phyloP scores from a whole-genome alignment of 2,888 invertebrate species.

The Drosophila parthenogenetica region DNA sequence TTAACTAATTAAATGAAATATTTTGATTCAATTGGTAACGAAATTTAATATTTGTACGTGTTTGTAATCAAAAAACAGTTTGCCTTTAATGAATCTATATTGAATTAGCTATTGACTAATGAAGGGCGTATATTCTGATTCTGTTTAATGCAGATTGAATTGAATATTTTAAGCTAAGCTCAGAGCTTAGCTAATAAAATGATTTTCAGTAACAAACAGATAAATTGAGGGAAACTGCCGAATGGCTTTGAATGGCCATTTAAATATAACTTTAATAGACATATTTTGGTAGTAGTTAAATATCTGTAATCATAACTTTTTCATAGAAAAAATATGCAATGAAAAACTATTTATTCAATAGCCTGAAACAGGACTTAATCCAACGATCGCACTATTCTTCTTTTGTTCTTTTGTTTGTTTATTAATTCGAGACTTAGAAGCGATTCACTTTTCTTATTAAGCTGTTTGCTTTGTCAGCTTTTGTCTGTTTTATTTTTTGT shows the following conservation, averaged over 20 bases:
- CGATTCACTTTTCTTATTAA: conserved; percentile 23
- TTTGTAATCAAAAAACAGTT: conserved; percentile 33
- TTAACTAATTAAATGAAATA: conserved; percentile 57
- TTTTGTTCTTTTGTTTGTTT: conserved; percentile 22
- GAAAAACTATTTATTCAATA: conserved; percentile 34
- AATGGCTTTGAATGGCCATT: conserved; percentile 9
- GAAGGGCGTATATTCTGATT: conserved; percentile 13
- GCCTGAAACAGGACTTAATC: conserved; percentile 11
- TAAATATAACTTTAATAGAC: conserved; percentile 17
- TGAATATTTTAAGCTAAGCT: not conserved
- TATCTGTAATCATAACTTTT: conserved; percentile 58
- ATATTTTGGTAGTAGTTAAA: conserved; percentile 24
- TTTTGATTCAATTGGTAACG: conserved; percentile 37
- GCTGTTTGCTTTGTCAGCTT: conserved; percentile 23
- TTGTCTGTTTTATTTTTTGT: conserved; percentile 17
- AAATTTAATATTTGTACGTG: conserved; percentile 40
- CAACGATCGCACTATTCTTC: conserved; percentile 8
- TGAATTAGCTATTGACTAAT: conserved; percentile 27
- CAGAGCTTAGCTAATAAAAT: not conserved
- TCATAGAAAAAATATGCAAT: conserved; percentile 72
- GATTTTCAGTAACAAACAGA: not conserved
- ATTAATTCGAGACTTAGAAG: conserved; percentile 23
- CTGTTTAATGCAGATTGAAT: not conserved
- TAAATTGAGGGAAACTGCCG: not conserved
- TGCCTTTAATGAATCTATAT: conserved; percentile 12